phyloP scores from a whole-genome alignment of 37 sponge, comb jelly and placozoan genomes.

The Eunapius fragilis region DNA sequence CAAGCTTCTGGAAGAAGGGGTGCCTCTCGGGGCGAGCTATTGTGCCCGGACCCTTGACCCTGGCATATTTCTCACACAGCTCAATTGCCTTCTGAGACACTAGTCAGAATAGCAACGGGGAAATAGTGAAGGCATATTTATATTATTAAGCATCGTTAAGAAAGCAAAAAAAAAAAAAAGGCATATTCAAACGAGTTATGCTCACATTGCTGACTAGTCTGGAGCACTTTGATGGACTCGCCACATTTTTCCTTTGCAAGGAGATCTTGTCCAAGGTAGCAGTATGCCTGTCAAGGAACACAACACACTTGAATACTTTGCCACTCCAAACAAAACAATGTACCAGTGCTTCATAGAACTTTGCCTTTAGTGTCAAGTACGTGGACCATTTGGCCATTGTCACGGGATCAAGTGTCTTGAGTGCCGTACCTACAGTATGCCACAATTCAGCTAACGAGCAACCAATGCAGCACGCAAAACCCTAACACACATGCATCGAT shows the following conservation, averaged over 20 bases:
- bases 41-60: slow-evolving; percentile 85
- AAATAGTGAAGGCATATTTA: not conserved
- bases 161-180: not conserved
- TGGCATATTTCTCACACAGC: slow-evolving; percentile 88
- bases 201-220: slow-evolving; percentile 85
- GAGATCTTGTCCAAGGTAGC: slow-evolving; percentile 90
- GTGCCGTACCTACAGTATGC: slow-evolving; percentile 4
- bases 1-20: slow-evolving; percentile 96
- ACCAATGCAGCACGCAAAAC: not conserved
- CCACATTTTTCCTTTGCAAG: slow-evolving; percentile 96
- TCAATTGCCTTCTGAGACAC: slow-evolving; percentile 79
- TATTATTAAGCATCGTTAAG: not conserved
- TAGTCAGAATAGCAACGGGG: slow-evolving; percentile 13
- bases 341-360: slow-evolving; percentile 78
- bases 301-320: not conserved
- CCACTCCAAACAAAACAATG: not conserved
- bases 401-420: slow-evolving; percentile 82
- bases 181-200: not conserved
- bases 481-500: slow-evolving; percentile 65
- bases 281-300: slow-evolving; percentile 73
- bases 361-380: slow-evolving; percentile 83
- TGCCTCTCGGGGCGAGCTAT: slow-evolving; percentile 90
- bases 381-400: slow-evolving; percentile 87
- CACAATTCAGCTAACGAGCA: not conserved
- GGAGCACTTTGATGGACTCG: slow-evolving; percentile 83